Evolutionary conservation across 2,888 invertebrate genomes (phyloP), one percentile per base, ranked within the genome.

Genomic region (Hypsopygia costalis): DNA sequence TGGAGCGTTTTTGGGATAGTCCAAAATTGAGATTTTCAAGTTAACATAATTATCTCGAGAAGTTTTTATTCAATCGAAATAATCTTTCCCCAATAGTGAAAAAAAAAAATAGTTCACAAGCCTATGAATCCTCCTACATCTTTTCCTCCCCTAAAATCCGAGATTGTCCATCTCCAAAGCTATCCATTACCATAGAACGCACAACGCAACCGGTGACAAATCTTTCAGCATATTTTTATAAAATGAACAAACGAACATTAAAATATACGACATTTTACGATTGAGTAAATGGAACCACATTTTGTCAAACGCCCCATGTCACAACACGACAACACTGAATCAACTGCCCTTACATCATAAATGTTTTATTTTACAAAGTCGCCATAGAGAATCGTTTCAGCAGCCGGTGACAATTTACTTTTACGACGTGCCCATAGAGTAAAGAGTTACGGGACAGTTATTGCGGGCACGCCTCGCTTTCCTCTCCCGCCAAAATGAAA

Each of bases 361-460:
- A 43, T 44, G 38, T 41, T 77, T 80, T 76, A 71, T 75, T 16
- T 72, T 65, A 72, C 70, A 70, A 70, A 69, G 69, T 69, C 67
- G 46, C 51, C 51, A 59, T 62, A 55, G 59, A 65, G 51, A 58
- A 66, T 65, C 69, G 57, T 74, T 75, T 69, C 75, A 75, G 66
- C 88, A 88, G 81, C 79, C 83, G 88, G 87, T 73, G 85, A 83
- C 88, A 77, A 82, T 88, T 83, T 79, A 81, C 61, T 88, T 88
- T 88, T 81, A 88, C 83, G 88, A 88, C 66, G 59, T 62, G 67
- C 60, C 76, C 75, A 62, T 75, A 73, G 75, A 74, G 77, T 73
- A 86, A 88, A 87, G 88, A 88, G 87, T 88, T 88, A 86, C 72
- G 78, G 58, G 87, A 87, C 88, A 80, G 80, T 88, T 72, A 88